These are phyloP conservation scores for Chondrosia reniformis DNA, from an alignment of 37 sponge, comb jelly and placozoan species.

Conservation along the genomic window DNA sequence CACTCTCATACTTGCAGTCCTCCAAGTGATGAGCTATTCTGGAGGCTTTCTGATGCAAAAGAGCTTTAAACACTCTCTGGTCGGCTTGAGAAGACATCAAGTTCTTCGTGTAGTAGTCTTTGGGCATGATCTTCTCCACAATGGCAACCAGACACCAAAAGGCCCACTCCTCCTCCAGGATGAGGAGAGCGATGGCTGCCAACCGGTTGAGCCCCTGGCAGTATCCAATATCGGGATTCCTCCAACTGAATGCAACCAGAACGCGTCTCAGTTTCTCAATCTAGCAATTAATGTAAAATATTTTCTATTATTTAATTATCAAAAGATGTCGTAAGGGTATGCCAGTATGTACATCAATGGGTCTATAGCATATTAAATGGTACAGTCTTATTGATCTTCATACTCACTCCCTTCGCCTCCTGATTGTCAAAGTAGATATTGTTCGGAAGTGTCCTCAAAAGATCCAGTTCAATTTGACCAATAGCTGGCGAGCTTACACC, in stretches of 20 bases:
- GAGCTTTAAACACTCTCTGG: slow-evolving; percentile 84
- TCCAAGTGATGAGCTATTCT: slow-evolving; percentile 65
- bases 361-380: no score
- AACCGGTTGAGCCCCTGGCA: slow-evolving; percentile 92
- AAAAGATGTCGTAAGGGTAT: background rate
- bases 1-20: slow-evolving; percentile 46
- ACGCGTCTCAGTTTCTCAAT: slow-evolving; percentile 85
- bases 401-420: slow-evolving; percentile 72
- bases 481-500: slow-evolving; percentile 57
- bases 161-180: slow-evolving; percentile 88
- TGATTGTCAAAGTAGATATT: slow-evolving; percentile 84
- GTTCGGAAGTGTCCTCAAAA: slow-evolving; percentile 89
- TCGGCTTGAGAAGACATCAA: slow-evolving; percentile 93
- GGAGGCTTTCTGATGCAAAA: slow-evolving; percentile 66
- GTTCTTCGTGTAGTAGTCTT: slow-evolving; percentile 83
- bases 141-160: slow-evolving; percentile 93
- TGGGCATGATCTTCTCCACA: slow-evolving; percentile 73
- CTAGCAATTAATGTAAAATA: slow-evolving; percentile 18
- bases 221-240: slow-evolving; percentile 80
- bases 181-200: slow-evolving; percentile 92
- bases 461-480: slow-evolving; percentile 94
- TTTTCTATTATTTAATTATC: background rate
- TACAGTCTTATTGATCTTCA: no score
- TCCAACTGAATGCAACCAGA: slow-evolving; percentile 84
- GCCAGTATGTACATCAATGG: background rate